A percentile compares a stretch with the other conserved stretches of the same genome.
Evolutionary conservation across 2,888 invertebrate species (phyloP).

Genomic region (Hyles lineata): DNA sequence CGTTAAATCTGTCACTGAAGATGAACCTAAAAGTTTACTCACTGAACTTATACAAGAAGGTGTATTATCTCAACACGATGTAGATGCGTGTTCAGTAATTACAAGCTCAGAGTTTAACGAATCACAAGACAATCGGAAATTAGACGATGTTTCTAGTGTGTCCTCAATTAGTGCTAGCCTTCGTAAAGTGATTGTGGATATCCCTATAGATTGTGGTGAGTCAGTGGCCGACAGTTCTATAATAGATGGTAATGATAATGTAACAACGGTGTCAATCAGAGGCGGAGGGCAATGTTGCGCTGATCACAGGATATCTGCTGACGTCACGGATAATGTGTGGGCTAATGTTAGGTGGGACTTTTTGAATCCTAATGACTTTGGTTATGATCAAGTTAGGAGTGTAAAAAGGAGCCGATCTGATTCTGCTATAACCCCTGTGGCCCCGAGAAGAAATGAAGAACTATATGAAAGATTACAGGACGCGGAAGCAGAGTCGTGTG

Average conservation of each 20-base stretch:
- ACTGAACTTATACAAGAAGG: constrained; percentile 79
- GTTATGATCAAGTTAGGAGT: constrained; percentile 75
- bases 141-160: constrained; percentile 71
- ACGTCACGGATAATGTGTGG: constrained; percentile 78
- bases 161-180: constrained; percentile 65
- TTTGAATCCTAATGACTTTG: constrained; percentile 76
- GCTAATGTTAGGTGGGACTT: constrained; percentile 80
- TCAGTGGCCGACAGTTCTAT: constrained; percentile 67
- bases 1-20: constrained; percentile 54
- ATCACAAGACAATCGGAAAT: constrained; percentile 60
- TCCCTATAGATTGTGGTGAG: constrained; percentile 72
- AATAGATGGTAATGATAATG: constrained; percentile 69
- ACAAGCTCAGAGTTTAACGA: constrained; percentile 69
- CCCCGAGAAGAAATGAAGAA: constrained; percentile 70
- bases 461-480: constrained; percentile 74
- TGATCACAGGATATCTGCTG: constrained; percentile 80
- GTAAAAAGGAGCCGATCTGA: constrained; percentile 79
- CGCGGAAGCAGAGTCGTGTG: constrained; percentile 74
- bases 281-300: constrained; percentile 74
- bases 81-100: constrained; percentile 73
- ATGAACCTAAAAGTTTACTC: constrained; percentile 72
- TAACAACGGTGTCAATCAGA: constrained; percentile 73
- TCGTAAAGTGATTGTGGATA: constrained; percentile 74
- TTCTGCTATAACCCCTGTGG: constrained; percentile 75
- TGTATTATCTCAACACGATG: constrained; percentile 73